Percentiles rank a stretch among this genome's conserved stretches.
Conservation (phyloP, 2,797 vertebrate species). For the Diglossa cyanea region DNA sequence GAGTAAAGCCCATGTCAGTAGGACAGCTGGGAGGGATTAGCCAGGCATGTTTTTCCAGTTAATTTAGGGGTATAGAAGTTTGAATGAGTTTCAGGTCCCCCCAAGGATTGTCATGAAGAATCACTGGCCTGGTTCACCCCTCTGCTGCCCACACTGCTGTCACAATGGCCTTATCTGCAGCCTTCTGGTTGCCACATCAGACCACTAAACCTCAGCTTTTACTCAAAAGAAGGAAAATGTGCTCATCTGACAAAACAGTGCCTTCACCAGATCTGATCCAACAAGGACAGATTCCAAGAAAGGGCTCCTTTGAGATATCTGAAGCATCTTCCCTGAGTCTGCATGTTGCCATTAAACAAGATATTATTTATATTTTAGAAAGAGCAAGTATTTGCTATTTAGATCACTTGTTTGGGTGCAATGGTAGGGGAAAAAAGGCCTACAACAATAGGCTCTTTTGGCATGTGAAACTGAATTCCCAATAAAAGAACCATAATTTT, state of each 20-base stretch:
- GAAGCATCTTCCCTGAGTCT: not conserved
- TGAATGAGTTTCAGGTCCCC: not conserved
- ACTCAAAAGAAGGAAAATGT: not conserved
- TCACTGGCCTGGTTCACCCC: rapidly evolving
- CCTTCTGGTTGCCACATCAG: not conserved
- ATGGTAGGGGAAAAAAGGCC: not conserved
- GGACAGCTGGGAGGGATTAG: not conserved
- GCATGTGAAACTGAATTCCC: not conserved
- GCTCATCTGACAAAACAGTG: not conserved
- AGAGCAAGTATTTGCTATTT: not conserved
- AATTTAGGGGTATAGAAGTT: not conserved
- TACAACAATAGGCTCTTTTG: not conserved
- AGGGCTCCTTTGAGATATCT: not conserved
- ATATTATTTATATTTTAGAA: not conserved
- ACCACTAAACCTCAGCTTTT: not conserved
- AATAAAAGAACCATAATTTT: not conserved
- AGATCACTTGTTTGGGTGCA: not conserved
- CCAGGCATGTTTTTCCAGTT: not conserved
- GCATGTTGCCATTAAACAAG: not conserved
- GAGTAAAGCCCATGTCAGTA: not conserved
- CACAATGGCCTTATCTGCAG: not conserved
- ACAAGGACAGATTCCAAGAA: not conserved
- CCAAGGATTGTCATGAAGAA: not conserved
- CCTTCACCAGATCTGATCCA: not conserved
- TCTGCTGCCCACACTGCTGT: not conserved